Base-by-base conservation (phyloP, 2,888 invertebrate species). In the Drosophila greeni region DNA sequence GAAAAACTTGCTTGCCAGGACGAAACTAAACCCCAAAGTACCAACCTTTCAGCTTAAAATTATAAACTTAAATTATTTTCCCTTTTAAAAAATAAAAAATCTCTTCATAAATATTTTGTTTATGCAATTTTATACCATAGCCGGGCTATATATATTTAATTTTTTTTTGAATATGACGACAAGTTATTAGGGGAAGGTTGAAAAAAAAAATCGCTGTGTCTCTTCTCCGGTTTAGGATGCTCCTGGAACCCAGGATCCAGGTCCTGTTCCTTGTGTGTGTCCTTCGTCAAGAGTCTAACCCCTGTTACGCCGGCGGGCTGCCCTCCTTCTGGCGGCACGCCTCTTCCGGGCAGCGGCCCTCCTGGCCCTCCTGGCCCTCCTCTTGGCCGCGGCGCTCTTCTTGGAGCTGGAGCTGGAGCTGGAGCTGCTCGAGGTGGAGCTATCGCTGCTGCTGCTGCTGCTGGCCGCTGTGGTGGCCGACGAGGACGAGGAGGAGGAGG, bases 81-180 rank as follows among this genome's bases (percentile, higher is more conserved):
- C n/a, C 9, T 18, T 2, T 9, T 5, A n/a, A 45, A 29, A 7
- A 29, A n/a, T 11, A 45, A 45, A 18, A 18, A 8, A 24, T 9
- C 1, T 9, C 18, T 8, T 18, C 4, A 8, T 1, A 16, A 52
- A 11, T 26, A 26, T 36, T 33, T 2, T 37, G 6, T 26, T 20
- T 16, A 36, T 56, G 53, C 55, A 58, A 56, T 26, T 56, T 53
- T 29, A 52, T 45, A 48, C 23, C 47, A 42, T 61, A 23, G 60
- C 33, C 39, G 47, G 45, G n/a, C 29, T 33, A 40, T 49, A 40
- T 49, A 29, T 36, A 36, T 40, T 61, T 33, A 5, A 8, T 49
- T 14, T 8, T 26, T 48, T 9, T 7, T 18, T 16, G 12, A 20
- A 45, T 12, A 29, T 18, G 11, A 7, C 6, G 24, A n/a, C n/a